Base-by-base conservation (phyloP, 2,888 invertebrate genomes). In the Stramonita haemastoma region DNA sequence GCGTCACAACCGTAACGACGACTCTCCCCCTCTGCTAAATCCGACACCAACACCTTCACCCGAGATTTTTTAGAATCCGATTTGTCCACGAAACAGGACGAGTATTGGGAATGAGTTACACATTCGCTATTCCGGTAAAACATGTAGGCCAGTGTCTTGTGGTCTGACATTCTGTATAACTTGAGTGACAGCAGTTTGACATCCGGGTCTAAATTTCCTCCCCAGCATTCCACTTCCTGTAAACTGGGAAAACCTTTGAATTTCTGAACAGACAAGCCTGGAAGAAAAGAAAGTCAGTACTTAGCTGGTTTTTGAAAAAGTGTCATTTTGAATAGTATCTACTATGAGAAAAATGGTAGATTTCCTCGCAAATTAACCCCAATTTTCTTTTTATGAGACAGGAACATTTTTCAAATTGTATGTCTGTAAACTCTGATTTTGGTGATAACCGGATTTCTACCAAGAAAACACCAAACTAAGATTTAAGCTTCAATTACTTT, bases 201-300 rank as follows among this genome's bases (percentile, higher is more conserved):
- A 66, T 77, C 87, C 36, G 70, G 70, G 34, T 36, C 70, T 19
- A 87, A 36, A 56, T n/a, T n/a, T 46, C 87, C 77, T 19, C 87
- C 87, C 73, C 46, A 87, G 56, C 87, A 87, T 77, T 87, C 87
- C 13, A 87, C 77, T 87, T 87, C 87, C 87, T 73, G 29, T 77
- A 87, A 70, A 22, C 77, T 77, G 1, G 36, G 87, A 56, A 87
- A 73, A 0, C 87, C 87, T n/a, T n/a, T 70, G 77, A 87, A 87
- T 19, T n/a, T n/a, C 19, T 77, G 73, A 4, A n/a, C 29, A 29
- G 77, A n/a, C 73, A 87, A 26, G 1, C 87, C 87, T 87, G 87
- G 11, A 73, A 2, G 66, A 66, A 26, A 66, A 66, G 2, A 46
- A 46, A 8, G 46, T 46, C 46, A 5, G 46, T 46, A 46, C 46